phyloP scores from a whole-genome alignment of 2,113 vertebrate genomes.

The Nestor notabilis region DNA sequence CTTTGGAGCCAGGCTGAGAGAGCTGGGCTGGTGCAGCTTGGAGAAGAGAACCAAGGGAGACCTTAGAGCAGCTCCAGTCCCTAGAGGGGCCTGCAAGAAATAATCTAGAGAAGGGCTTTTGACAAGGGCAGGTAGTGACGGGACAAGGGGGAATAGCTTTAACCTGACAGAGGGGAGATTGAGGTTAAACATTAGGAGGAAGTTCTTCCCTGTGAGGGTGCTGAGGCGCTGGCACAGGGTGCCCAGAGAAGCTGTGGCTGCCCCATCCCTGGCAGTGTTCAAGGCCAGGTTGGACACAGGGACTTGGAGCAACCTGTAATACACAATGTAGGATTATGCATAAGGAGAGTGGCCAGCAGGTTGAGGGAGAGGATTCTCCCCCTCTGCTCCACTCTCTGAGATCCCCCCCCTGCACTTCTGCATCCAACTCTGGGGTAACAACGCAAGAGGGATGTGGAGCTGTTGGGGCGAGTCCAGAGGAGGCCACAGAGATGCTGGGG shows the following conservation, averaged over 20 bases:
- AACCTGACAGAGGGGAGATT: not conserved
- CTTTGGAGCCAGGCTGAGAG: not conserved
- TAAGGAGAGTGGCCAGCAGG: too few species aligned
- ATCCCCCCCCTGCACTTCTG: not conserved
- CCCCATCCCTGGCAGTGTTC: too few species aligned
- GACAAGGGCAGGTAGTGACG: not conserved
- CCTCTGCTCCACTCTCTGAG: not conserved
- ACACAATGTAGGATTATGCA: not conserved
- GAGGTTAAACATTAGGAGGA: not conserved
- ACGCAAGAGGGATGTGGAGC: not conserved
- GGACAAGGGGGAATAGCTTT: not conserved
- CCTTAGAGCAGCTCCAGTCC: not conserved
- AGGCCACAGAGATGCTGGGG: not conserved
- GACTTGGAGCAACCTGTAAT: not conserved
- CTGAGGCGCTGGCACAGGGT: not conserved
- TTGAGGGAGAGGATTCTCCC: too few species aligned
- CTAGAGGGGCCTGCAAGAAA: not conserved
- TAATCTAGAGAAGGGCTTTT: not conserved
- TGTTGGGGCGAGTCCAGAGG: not conserved
- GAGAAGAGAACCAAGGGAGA: not conserved
- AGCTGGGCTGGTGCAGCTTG: not conserved
- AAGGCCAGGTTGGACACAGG: too few species aligned
- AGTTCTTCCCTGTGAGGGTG: not conserved
- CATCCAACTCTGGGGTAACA: not conserved
- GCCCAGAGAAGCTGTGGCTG: not conserved